Conservation (phyloP, 2,113 vertebrate genomes). For the Rynchops niger region DNA sequence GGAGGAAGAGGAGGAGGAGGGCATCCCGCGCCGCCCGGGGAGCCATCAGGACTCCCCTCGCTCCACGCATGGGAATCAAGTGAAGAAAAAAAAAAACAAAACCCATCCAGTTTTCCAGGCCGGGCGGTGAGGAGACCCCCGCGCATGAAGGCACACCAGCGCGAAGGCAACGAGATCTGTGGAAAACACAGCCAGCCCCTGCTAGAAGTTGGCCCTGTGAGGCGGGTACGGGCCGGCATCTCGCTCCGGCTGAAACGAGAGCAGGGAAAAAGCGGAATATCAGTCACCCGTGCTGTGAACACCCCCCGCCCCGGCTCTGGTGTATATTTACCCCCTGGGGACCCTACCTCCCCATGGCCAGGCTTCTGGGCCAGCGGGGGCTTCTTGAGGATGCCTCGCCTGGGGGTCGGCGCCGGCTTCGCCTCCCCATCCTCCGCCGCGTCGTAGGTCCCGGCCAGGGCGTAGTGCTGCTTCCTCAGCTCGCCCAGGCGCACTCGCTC, state of each 20-base stretch:
- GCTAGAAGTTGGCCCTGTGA: constrained; percentile 27
- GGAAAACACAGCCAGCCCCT: background rate
- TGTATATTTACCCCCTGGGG: accelerated
- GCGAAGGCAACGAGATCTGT: background rate
- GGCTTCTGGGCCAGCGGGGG: constrained; percentile 89
- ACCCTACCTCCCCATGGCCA: constrained; percentile 52
- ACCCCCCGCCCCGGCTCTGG: accelerated
- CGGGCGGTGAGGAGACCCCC: background rate
- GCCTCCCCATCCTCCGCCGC: background rate
- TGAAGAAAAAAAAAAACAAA: background rate
- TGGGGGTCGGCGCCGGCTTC: background rate
- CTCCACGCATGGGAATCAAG: background rate
- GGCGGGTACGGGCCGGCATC: background rate
- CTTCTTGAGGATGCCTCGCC: constrained; percentile 80
- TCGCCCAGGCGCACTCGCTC: constrained; percentile 90
- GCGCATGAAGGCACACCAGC: constrained; percentile 24
- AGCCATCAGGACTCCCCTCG: background rate
- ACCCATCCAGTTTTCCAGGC: background rate
- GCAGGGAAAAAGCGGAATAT: accelerated
- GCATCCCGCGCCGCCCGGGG: accelerated
- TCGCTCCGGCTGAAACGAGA: constrained; percentile 26
- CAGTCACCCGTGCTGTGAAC: accelerated
- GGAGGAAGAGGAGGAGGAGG: background rate
- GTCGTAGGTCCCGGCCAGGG: constrained; percentile 74
- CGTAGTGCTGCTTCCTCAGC: constrained; percentile 91